Evolutionary conservation across 2,888 invertebrate species (phyloP), one percentile per base, ranked within the genome.

Genomic region (Oscheius sp.): DNA sequence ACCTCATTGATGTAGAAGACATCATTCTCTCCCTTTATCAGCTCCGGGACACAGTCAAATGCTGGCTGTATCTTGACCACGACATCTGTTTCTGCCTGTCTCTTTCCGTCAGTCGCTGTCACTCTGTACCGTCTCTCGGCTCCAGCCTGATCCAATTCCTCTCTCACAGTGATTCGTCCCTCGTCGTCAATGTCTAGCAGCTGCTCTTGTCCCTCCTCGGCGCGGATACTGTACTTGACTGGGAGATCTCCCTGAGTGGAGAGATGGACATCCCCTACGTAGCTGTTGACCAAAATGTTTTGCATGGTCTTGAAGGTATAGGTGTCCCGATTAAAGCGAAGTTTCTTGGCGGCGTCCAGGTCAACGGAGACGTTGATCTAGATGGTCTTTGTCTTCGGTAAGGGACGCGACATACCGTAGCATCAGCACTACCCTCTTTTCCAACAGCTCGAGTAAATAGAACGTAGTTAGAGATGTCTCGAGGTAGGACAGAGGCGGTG

Each of bases 1-100:
- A 79, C 79, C 75, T 79, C 79, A 59, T 74, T n/a, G 21, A 78
- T 73, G 57, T 71, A 71, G 63, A 79, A 79, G n/a, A 81, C 66
- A 48, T 75, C 59, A 33, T 79, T 81, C 29, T 77, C 76, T 37
- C 77, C 71, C 9, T 59, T 48, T 35, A 74, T 76, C 60, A 81
- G 78, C 10, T 66, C 62, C 1, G 81, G 81, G 4, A 73, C 57
- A 68, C 81, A 81, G 51, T 78, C 76, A 57, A 78, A 74, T 0
- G 81, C 79, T 33, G 74, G 75, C 3, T 76, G 42, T 11, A 79
- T 70, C 47, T 78, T 76, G 1, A 81, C 59, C 35, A 76, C 55
- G 11, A 81, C 70, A 9, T 29, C 29, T 2, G 58, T n/a, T 48
- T 11, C 11, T 1, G 70, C 35, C 5, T 11, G 57, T 32, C 70